Evolutionary conservation across 2,797 vertebrate genomes (phyloP).

Genomic region (Platyrinchus mystaceus): DNA sequence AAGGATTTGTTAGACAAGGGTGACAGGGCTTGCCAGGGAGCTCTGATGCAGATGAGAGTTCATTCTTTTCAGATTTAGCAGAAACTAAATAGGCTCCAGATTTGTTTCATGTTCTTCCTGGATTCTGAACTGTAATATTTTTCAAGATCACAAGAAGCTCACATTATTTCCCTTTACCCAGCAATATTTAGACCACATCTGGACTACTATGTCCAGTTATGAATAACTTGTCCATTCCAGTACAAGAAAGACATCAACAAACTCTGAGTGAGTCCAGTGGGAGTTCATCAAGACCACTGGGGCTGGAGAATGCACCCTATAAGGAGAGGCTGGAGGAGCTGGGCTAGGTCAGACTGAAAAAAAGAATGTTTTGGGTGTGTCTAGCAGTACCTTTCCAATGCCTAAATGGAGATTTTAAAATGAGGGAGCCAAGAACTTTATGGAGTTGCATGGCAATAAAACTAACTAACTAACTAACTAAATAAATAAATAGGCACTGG

Average conservation of each 20-base stretch:
- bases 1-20: neutral
- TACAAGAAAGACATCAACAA: neutral
- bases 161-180: neutral
- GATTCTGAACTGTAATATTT: neutral
- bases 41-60: neutral
- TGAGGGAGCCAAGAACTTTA: neutral
- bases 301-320: rapidly evolving
- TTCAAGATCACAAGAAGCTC: neutral
- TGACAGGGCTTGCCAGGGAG: neutral
- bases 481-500: neutral
- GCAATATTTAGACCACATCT: neutral
- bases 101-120: neutral
- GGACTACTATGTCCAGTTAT: neutral
- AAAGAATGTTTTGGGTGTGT: neutral
- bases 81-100: neutral
- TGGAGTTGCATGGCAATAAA: neutral
- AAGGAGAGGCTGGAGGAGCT: neutral
- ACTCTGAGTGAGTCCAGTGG: neutral
- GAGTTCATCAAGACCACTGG: neutral
- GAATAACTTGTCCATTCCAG: neutral
- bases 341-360: neutral
- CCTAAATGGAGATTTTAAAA: neutral
- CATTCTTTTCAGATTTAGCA: neutral
- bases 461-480: too few species aligned
- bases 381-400: neutral